Evolutionary conservation across 2,888 invertebrate genomes (phyloP).

Genomic region (Diadromus collaris): DNA sequence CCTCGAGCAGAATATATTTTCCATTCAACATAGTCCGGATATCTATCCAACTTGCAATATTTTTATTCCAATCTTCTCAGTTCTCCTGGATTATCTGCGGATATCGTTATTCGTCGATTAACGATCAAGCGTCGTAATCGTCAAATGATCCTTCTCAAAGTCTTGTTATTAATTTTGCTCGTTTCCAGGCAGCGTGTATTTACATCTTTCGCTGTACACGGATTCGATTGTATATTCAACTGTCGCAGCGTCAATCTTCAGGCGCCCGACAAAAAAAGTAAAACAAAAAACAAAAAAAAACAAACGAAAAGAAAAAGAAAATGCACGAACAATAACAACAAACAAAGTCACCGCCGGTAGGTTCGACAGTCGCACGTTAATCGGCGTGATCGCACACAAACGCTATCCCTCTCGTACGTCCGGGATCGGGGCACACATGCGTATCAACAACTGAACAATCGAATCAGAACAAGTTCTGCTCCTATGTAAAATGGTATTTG

Average conservation of each 20-base stretch:
- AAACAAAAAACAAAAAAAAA: not conserved
- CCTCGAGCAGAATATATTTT: not conserved
- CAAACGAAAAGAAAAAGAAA: not conserved
- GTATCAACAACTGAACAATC: conserved; percentile 56
- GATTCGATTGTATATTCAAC: not conserved
- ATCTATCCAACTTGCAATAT: not conserved
- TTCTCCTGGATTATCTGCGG: not conserved
- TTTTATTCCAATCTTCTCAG: not conserved
- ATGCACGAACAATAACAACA: conserved; percentile 6
- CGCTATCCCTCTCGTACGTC: conserved; percentile 44
- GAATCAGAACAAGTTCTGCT: conserved; percentile 48
- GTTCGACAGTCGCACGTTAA: conserved; percentile 4
- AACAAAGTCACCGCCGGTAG: not conserved
- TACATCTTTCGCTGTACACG: not conserved
- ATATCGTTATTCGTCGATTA: not conserved
- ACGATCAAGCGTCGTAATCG: not conserved
- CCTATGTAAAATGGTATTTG: conserved; percentile 50
- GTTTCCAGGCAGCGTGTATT: not conserved
- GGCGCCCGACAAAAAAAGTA: not conserved
- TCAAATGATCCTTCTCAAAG: not conserved
- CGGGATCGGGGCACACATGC: conserved; percentile 65
- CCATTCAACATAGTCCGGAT: not conserved
- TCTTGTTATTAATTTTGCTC: not conserved
- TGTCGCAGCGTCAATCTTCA: not conserved
- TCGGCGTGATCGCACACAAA: conserved; percentile 55